Base-by-base conservation (phyloP, 64 coral and sea anemone genomes). In the Anthopleura sola region DNA sequence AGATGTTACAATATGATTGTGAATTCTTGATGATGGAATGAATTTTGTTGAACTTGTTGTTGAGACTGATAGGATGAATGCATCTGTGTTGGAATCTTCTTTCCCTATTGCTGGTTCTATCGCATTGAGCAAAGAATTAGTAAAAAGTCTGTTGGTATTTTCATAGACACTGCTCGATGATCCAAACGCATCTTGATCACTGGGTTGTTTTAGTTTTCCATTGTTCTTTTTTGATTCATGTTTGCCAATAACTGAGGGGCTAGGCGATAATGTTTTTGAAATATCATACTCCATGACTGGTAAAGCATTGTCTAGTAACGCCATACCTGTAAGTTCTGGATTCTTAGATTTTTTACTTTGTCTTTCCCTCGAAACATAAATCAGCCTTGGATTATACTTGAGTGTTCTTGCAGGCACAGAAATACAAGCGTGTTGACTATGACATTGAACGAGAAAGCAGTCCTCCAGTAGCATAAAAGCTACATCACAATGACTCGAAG, bases 381-480 rank as follows among this genome's bases (percentile, higher is more conserved):
- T 87, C 10, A 99, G 50, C 44, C 64, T 90, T 37, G 97, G 90
- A 21, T 81, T 75, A 79, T 90, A 99, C 32, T 85, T 91, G 15
- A 37, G 44, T 6, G 86, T 92, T 62, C 82, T 85, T 14, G 84
- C 90, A 82, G 97, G 97, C 19, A 94, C 88, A 68, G 85, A 86
- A 39, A 87, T 82, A 39, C 97, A 99, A 17, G 83, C 69, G n/a
- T 40, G 68, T 75, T 87, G 80, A 29, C 78, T 86, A 38, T 85
- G 88, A 84, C 97, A 99, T 17, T 78, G 34, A 23, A 99, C 87
- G 7, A 91, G 76, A 50, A 94, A 99, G 87, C 97, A 99, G 50
- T 95, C 92, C 20, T 54, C 83, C 20, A 94, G 82, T 37, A 99
- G 53, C 55, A 99, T 79, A 85, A 99, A 75, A 3, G 93, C 97